A percentile compares a stretch with the other conserved stretches of the same genome.
Conservation (phyloP, 2,797 vertebrate genomes). For the Benthosema pterotum region DNA sequence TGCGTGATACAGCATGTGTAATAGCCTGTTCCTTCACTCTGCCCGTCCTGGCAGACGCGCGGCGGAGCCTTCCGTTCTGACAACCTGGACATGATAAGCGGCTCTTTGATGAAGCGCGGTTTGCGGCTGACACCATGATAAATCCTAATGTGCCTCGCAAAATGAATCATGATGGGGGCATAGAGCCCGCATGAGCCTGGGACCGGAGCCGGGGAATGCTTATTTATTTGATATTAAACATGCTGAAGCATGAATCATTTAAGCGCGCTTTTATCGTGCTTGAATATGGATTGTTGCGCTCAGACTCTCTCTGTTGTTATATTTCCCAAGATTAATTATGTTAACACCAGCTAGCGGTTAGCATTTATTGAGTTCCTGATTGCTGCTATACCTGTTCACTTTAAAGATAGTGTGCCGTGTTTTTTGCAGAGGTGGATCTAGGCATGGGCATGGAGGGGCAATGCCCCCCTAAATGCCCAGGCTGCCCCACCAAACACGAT, state of each 20-base stretch:
- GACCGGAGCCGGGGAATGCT: no score
- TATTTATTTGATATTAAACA: conserved; percentile 47
- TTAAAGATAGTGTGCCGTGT: no score
- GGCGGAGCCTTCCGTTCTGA: conserved; percentile 21
- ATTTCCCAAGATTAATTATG: conserved; percentile 32
- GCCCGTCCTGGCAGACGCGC: conserved; percentile 16
- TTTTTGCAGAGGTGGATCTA: no score
- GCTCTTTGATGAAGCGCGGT: conserved; percentile 43
- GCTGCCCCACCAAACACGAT: no score
- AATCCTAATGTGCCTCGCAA: conserved; percentile 31
- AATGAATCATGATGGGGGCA: conserved; percentile 34
- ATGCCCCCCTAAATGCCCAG: no score
- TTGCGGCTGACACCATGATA: conserved; percentile 30
- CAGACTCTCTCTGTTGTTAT: background rate
- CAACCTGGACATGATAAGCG: conserved; percentile 42
- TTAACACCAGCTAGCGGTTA: no score
- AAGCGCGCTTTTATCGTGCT: conserved; percentile 24
- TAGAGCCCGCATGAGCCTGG: conserved; percentile 15
- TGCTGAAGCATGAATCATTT: conserved; percentile 35
- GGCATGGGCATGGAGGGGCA: no score
- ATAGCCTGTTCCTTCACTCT: conserved; percentile 9
- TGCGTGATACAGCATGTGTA: conserved; percentile 1
- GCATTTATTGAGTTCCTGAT: no score
- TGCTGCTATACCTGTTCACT: no score
- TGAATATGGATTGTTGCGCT: conserved; percentile 17